A percentile compares a stretch with the other conserved stretches of the same genome.
These are phyloP conservation scores for Urocyon cinereoargenteus DNA, from an alignment of 2,797 vertebrate species.

Conservation along the genomic window DNA sequence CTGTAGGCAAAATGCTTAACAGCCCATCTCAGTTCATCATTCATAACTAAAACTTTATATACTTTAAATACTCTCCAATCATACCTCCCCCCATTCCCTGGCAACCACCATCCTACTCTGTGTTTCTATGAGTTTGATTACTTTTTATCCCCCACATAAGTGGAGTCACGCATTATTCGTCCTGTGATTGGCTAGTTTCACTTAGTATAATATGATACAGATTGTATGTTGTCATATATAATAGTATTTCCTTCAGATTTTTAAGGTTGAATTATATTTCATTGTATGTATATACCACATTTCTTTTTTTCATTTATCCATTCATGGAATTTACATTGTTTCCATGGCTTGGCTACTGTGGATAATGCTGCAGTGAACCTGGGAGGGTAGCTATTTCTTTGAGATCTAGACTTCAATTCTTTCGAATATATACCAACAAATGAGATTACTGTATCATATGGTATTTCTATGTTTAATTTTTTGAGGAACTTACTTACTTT, in stretches of 20 bases:
- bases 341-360: background rate
- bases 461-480: background rate
- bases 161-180: background rate
- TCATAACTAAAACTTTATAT: background rate
- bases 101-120: background rate
- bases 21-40: background rate
- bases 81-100: too few species aligned
- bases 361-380: background rate
- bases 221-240: background rate
- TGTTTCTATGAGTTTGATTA: background rate
- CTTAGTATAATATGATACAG: background rate
- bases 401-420: background rate
- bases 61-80: background rate
- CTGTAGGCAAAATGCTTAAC: background rate
- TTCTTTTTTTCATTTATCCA: background rate
- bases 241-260: background rate
- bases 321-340: background rate
- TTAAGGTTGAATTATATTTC: background rate
- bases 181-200: background rate
- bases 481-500: background rate
- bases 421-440: background rate
- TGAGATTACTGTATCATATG: background rate
- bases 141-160: background rate
- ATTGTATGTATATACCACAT: fast-evolving
- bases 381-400: background rate